Percentiles rank a stretch among this genome's conserved stretches.
These are phyloP conservation scores for Laticauda laticaudata DNA, from an alignment of 2,113 vertebrate species.

Conservation along the genomic window DNA sequence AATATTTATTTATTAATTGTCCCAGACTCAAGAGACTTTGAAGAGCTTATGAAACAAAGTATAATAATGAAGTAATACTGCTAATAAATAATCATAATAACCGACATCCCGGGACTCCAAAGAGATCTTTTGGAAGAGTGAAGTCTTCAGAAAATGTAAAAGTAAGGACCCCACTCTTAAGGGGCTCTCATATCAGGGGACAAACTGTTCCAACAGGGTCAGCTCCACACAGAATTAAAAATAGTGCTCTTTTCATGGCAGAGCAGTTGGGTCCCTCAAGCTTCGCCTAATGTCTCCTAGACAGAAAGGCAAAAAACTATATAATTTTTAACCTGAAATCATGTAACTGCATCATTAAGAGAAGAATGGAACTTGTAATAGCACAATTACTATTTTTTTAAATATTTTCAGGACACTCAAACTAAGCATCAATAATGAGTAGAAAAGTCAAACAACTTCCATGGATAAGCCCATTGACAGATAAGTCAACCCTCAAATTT, in stretches of 20 bases:
- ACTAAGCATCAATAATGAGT: neutral
- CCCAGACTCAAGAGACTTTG: neutral
- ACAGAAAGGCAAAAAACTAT: neutral
- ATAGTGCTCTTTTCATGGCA: neutral
- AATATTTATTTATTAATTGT: neutral
- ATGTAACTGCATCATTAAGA: neutral
- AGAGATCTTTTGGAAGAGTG: neutral
- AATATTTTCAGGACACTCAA: neutral
- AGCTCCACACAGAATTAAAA: neutral
- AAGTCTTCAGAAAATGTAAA: neutral
- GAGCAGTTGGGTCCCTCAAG: neutral
- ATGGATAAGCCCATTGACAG: neutral
- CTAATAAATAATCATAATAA: neutral
- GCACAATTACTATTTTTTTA: neutral
- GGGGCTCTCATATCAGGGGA: neutral
- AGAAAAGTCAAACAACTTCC: neutral
- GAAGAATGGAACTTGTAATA: neutral
- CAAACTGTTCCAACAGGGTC: neutral
- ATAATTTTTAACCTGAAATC: neutral
- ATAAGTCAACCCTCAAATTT: neutral
- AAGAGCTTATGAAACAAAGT: neutral
- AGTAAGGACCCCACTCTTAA: neutral
- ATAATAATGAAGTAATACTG: neutral
- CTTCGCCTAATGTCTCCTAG: neutral
- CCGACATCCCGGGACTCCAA: neutral